Percentiles rank a stretch among this genome's conserved stretches.
phyloP scores from a whole-genome alignment of 2,113 vertebrate species.

The Carlito syrichta region DNA sequence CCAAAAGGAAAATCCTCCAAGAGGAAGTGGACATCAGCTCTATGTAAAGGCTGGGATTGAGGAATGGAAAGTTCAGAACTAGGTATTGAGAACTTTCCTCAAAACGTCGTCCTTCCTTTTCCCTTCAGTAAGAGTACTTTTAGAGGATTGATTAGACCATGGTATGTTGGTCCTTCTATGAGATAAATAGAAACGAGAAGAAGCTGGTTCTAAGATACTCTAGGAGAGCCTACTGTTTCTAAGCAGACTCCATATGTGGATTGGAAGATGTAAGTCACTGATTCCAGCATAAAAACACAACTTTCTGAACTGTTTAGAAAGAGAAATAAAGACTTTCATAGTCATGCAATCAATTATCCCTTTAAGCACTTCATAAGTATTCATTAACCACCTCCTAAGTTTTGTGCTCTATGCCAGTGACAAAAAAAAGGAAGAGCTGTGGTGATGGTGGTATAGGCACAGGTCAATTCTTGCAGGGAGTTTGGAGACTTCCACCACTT shows the following conservation, averaged over 20 bases:
- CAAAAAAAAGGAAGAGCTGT: neutral
- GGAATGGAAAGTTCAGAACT: neutral
- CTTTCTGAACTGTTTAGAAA: neutral
- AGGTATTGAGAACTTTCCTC: neutral
- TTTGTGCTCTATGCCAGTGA: neutral
- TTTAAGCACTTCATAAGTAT: neutral
- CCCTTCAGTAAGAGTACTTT: neutral
- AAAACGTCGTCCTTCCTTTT: neutral
- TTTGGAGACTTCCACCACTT: neutral
- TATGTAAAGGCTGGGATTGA: no score
- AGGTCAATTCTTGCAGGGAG: neutral
- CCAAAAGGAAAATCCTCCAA: neutral
- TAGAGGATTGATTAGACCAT: neutral
- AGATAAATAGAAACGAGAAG: neutral
- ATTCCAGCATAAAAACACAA: neutral
- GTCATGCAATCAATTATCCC: neutral
- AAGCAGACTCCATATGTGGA: neutral
- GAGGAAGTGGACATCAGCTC: neutral
- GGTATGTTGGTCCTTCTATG: neutral
- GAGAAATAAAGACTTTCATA: neutral
- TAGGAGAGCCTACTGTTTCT: neutral
- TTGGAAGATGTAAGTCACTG: neutral
- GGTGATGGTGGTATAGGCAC: neutral
- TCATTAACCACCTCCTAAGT: neutral
- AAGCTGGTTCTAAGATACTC: neutral